phyloP scores from a whole-genome alignment of 37 sponge, comb jelly and placozoan species.

The Eunapius fragilis region DNA sequence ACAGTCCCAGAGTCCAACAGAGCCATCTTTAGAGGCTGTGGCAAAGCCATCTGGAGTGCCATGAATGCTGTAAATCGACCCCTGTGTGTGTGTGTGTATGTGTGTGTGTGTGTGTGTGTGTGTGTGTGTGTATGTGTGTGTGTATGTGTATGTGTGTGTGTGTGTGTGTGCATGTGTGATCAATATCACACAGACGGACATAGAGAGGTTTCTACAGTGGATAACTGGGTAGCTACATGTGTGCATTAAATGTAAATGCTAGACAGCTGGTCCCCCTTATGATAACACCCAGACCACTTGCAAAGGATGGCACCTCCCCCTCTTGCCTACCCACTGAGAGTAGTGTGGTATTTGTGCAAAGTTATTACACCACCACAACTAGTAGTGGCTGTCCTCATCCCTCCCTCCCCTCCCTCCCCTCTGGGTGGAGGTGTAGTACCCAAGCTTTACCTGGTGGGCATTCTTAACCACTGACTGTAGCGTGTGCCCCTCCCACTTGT shows the following conservation, averaged over 20 bases:
- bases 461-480: constrained; percentile 65
- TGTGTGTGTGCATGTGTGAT: not conserved
- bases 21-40: constrained; percentile 85
- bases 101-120: constrained; percentile 2
- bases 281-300: too few relatives aligned
- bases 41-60: constrained; percentile 78
- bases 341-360: too few relatives aligned
- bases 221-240: not conserved
- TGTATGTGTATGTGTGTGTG: not conserved
- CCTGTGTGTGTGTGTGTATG: constrained; percentile 23
- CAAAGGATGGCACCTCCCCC: too few relatives aligned
- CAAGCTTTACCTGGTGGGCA: constrained; percentile 61
- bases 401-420: not conserved
- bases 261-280: too few relatives aligned
- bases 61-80: constrained; percentile 75
- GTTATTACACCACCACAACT: too few relatives aligned
- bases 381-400: too few relatives aligned
- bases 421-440: not conserved
- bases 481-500: constrained; percentile 85
- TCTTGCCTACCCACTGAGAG: too few relatives aligned
- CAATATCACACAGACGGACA: not conserved
- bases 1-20: constrained; percentile 83
- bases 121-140: constrained; percentile 8
- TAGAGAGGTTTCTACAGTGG: too few relatives aligned
- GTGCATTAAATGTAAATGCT: too few relatives aligned